Evolutionary conservation across 2,113 vertebrate species (phyloP).

Genomic region (Corydoras maculifer): DNA sequence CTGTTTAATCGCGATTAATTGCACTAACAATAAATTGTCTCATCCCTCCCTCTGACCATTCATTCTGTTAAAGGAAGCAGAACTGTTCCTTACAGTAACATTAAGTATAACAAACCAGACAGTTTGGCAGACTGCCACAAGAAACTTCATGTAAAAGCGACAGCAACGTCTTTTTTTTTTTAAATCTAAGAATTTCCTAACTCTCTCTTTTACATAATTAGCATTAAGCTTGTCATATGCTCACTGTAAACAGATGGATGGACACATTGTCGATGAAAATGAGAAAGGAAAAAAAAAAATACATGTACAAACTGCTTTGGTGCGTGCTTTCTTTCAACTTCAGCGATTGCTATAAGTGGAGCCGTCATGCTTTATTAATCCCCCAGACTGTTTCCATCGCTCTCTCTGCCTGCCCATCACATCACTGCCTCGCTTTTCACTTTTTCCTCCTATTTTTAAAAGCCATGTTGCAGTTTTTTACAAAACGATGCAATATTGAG

Average conservation of each 20-base stretch:
- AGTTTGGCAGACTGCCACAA: too few species aligned
- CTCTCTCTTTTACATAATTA: conserved; percentile 50
- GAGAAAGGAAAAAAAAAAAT: conserved; percentile 20
- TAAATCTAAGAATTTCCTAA: conserved; percentile 51
- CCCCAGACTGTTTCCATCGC: conserved; percentile 39
- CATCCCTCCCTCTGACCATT: too few species aligned
- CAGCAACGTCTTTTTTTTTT: too few species aligned
- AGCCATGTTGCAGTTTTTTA: conserved; percentile 34
- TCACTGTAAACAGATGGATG: conserved; percentile 15
- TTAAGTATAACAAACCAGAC: too few species aligned
- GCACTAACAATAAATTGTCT: too few species aligned
- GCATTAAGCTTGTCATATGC: background rate
- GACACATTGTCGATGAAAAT: conserved; percentile 40
- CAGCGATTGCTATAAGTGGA: conserved; percentile 24
- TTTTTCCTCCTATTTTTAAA: background rate
- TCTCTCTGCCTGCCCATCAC: conserved; percentile 20
- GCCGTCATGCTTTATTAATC: conserved; percentile 46
- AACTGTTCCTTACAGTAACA: too few species aligned
- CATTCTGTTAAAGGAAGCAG: too few species aligned
- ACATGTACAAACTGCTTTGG: conserved; percentile 38
- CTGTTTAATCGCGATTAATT: too few species aligned
- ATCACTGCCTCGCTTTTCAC: conserved; percentile 7
- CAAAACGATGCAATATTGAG: conserved; percentile 40
- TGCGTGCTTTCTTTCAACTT: conserved; percentile 30
- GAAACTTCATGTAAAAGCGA: too few species aligned